Conservation (phyloP, 2,113 vertebrate genomes). For the Callipepla squamata region DNA sequence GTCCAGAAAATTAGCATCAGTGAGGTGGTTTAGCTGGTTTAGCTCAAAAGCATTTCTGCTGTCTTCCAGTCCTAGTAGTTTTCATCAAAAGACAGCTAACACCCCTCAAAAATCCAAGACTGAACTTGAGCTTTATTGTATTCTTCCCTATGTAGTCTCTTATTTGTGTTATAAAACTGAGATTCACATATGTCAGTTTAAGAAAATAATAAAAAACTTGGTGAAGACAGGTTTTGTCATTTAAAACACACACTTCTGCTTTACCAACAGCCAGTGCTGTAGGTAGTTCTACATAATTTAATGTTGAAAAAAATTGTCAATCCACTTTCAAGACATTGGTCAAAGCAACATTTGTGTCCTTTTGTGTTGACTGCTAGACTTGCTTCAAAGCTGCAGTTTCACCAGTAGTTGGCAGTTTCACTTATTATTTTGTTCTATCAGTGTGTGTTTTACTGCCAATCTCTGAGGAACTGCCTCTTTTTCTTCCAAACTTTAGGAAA, state of each 20-base stretch:
- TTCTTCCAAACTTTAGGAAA: background rate
- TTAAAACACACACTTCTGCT: background rate
- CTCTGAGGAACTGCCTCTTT: background rate
- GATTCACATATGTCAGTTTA: slow-evolving; percentile 26
- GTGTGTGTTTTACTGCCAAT: background rate
- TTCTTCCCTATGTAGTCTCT: slow-evolving; percentile 6
- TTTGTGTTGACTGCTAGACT: background rate
- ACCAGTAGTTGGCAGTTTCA: slow-evolving; percentile 5
- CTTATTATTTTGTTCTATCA: background rate
- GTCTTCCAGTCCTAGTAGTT: background rate
- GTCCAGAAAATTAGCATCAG: background rate
- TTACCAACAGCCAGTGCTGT: background rate
- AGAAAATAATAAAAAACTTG: slow-evolving; percentile 10
- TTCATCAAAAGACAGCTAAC: background rate
- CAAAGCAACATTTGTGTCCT: background rate
- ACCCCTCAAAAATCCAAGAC: background rate
- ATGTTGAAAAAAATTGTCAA: background rate
- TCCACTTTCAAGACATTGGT: background rate
- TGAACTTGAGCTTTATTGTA: slow-evolving; percentile 29
- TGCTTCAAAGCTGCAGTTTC: background rate
- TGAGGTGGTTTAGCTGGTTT: background rate
- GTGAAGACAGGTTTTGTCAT: slow-evolving; percentile 41
- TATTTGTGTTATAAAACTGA: background rate
- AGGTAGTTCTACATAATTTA: slow-evolving; percentile 5
- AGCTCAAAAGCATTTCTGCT: slow-evolving; percentile 8